Evolutionary conservation across 2,113 vertebrate genomes (phyloP).

Genomic region (Heterochromis multidens): DNA sequence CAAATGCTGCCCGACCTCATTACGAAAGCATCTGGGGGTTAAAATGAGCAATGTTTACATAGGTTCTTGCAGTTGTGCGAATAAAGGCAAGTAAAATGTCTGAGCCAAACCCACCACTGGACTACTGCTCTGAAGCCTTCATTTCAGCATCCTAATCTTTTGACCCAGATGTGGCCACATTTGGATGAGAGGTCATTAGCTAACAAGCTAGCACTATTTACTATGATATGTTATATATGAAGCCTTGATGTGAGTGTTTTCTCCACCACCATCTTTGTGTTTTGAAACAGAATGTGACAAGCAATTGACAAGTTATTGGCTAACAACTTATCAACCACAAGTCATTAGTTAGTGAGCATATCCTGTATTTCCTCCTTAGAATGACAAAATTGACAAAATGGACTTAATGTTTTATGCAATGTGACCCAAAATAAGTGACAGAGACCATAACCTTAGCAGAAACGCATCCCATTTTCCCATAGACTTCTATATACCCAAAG

Average conservation of each 20-base stretch:
- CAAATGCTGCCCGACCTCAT: not conserved
- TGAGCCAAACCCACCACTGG: not conserved
- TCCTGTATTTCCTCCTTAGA: not conserved
- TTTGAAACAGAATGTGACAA: not conserved
- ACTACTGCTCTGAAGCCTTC: not conserved
- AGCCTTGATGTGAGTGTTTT: not conserved
- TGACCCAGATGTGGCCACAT: not conserved
- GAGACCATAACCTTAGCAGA: not conserved
- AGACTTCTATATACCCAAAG: not conserved
- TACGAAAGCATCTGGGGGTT: not conserved
- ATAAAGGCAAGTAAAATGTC: not conserved
- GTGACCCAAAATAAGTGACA: not conserved
- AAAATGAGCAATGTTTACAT: not conserved
- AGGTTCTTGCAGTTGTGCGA: not conserved
- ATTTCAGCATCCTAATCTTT: not conserved
- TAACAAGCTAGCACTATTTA: not conserved
- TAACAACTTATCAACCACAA: not conserved
- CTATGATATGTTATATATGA: not conserved
- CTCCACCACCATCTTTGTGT: not conserved
- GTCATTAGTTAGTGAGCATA: not conserved
- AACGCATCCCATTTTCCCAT: not conserved
- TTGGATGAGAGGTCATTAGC: not conserved
- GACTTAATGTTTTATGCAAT: not conserved
- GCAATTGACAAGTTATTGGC: not conserved
- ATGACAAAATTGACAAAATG: not conserved